phyloP scores from a whole-genome alignment of 2,888 invertebrate genomes.

The Ashinkailepas kermadecensis region DNA sequence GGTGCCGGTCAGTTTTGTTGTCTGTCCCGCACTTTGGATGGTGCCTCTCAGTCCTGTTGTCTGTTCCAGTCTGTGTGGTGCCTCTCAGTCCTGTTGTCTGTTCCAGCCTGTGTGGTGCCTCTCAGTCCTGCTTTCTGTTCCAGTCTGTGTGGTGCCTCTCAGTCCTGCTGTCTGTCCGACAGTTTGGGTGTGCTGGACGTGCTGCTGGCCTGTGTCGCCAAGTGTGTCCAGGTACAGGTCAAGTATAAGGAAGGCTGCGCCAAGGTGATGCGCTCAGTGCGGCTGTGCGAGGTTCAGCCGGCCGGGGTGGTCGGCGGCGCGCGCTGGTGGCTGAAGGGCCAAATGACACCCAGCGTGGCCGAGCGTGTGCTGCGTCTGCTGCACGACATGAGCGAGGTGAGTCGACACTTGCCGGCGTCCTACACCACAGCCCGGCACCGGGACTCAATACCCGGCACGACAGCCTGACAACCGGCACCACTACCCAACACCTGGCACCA shows the following conservation, averaged over 20 bases:
- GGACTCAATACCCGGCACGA: no score
- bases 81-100: no score
- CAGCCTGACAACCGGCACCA: no score
- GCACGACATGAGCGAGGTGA: conserved; percentile 84
- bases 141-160: no score
- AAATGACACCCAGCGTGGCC: conserved; percentile 73
- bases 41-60: no score
- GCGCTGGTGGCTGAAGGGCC: conserved; percentile 80
- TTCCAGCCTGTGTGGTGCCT: no score
- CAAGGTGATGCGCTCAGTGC: conserved; percentile 27
- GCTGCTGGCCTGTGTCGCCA: conserved; percentile 81
- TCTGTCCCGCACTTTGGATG: no score
- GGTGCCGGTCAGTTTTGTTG: no score
- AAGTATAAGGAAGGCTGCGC: conserved; percentile 53
- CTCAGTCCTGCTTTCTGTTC: no score
- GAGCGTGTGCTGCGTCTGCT: conserved; percentile 79
- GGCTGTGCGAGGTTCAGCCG: neutral
- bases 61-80: no score
- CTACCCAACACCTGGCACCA: no score
- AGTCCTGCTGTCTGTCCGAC: conserved; percentile 15
- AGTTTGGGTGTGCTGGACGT: conserved; percentile 78
- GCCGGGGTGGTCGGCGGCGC: conserved; percentile 44
- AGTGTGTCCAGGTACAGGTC: conserved; percentile 81
- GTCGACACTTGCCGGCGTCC: conserved; percentile 36
- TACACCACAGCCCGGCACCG: no score